Evolutionary conservation across 1,140 invertebrate species (phyloP).

Genomic region (Chlorops oryzae): DNA sequence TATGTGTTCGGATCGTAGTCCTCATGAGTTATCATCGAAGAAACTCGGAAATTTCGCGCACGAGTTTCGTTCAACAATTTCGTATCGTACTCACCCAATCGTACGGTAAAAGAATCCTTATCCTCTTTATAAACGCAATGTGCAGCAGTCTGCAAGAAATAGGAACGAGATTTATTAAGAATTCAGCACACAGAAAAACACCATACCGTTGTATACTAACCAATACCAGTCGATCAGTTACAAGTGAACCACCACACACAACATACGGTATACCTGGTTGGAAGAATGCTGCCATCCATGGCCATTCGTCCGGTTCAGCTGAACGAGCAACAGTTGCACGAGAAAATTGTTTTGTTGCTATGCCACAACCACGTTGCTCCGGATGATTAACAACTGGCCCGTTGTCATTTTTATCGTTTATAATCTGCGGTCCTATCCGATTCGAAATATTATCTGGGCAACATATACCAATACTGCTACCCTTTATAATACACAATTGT

Average conservation of each 20-base stretch:
- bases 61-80: slow-evolving; percentile 56
- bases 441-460: slow-evolving; percentile 32
- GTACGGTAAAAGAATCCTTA: slow-evolving; percentile 58
- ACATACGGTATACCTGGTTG: slow-evolving; percentile 49
- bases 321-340: slow-evolving; percentile 58
- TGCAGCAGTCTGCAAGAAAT: slow-evolving; percentile 74
- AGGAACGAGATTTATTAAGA: too few relatives aligned
- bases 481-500: slow-evolving; percentile 61
- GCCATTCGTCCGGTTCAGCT: slow-evolving; percentile 67
- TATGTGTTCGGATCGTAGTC: slow-evolving; percentile 60
- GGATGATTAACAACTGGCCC: slow-evolving; percentile 31
- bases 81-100: slow-evolving; percentile 78
- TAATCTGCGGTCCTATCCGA: slow-evolving; percentile 34
- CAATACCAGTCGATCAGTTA: slow-evolving; percentile 69
- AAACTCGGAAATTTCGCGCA: slow-evolving; percentile 59
- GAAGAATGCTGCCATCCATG: slow-evolving; percentile 73
- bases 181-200: slow-evolving; percentile 38
- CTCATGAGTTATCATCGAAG: slow-evolving; percentile 58
- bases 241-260: slow-evolving; percentile 73
- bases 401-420: slow-evolving; percentile 11
- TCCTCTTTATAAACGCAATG: slow-evolving; percentile 65
- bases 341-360: slow-evolving; percentile 53
- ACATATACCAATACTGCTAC: slow-evolving; percentile 45
- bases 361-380: slow-evolving; percentile 58
- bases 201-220: too few relatives aligned